Evolutionary conservation across 2,797 vertebrate genomes (phyloP).

Genomic region (Neoniphon sammara): DNA sequence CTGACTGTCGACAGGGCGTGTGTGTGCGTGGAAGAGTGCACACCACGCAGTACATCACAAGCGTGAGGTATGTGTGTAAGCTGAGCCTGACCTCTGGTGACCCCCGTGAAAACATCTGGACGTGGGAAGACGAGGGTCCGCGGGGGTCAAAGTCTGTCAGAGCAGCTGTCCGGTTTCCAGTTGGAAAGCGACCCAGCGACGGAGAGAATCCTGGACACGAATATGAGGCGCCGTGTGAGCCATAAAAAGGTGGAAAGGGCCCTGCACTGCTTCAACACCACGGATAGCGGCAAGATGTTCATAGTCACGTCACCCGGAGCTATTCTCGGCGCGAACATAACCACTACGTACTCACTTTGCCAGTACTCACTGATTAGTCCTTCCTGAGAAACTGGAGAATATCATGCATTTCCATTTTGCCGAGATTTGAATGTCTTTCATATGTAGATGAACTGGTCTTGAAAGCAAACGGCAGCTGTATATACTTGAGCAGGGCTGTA

Average conservation of each 20-base stretch:
- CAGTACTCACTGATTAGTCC: not conserved
- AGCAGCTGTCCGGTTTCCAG: conserved; percentile 50
- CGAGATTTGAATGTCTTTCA: conserved; percentile 13
- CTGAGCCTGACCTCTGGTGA: conserved; percentile 54
- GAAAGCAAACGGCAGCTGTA: conserved; percentile 65
- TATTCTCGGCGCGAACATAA: not conserved
- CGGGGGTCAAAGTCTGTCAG: conserved; percentile 43
- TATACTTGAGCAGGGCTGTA: conserved; percentile 51
- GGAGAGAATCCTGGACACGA: conserved; percentile 30
- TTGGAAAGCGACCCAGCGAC: conserved; percentile 17
- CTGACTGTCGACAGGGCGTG: conserved; percentile 38
- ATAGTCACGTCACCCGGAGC: not conserved
- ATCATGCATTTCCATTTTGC: not conserved
- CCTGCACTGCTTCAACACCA: not conserved
- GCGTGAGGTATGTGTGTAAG: conserved; percentile 14
- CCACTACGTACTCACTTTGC: not conserved
- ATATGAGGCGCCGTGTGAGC: conserved; percentile 1
- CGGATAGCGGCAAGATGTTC: not conserved
- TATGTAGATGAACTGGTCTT: conserved; percentile 17
- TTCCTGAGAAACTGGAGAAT: not conserved
- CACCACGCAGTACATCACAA: not conserved
- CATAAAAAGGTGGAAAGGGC: not conserved
- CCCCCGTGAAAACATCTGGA: conserved; percentile 68
- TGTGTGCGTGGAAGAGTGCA: conserved; percentile 25
- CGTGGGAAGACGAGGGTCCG: conserved; percentile 32